Conservation (phyloP, 1,140 invertebrate species). For the Zaprionus vittiger region DNA sequence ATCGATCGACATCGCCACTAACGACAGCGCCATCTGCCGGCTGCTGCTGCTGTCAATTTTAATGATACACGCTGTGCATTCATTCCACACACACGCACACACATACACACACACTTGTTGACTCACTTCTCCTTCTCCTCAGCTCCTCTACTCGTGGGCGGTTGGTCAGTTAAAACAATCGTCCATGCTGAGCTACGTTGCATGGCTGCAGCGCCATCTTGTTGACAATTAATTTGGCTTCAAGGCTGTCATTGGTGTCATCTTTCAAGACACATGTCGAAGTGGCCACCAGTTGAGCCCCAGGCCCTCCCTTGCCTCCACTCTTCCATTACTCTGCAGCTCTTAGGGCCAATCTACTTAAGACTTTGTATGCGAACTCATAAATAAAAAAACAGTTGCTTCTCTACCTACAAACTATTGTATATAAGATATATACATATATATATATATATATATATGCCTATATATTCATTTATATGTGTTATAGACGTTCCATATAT, state of each 20-base stretch:
- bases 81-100: slow-evolving; percentile 18
- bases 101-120: slow-evolving; percentile 28
- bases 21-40: slow-evolving; percentile 65
- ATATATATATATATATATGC: no score
- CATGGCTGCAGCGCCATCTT: slow-evolving; percentile 62
- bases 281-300: not conserved
- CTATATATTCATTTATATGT: no score
- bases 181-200: slow-evolving; percentile 41
- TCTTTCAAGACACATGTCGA: slow-evolving; percentile 49
- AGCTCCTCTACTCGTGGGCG: not conserved
- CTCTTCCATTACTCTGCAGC: not conserved
- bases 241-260: slow-evolving; percentile 60
- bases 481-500: no score
- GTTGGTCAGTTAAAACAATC: slow-evolving; percentile 51
- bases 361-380: slow-evolving; percentile 7
- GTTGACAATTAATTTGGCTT: slow-evolving; percentile 79
- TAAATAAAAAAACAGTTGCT: no score
- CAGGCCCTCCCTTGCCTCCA: not conserved
- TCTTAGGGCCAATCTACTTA: slow-evolving; percentile 17
- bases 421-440: no score
- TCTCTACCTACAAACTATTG: no score
- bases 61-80: slow-evolving; percentile 65
- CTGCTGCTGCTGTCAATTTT: slow-evolving; percentile 69
- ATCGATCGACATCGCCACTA: slow-evolving; percentile 50
- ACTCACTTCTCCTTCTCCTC: slow-evolving; percentile 25